Percentiles rank a stretch among this genome's conserved stretches.
phyloP scores from a whole-genome alignment of 2,888 invertebrate genomes.

The Saturnia pavonia region DNA sequence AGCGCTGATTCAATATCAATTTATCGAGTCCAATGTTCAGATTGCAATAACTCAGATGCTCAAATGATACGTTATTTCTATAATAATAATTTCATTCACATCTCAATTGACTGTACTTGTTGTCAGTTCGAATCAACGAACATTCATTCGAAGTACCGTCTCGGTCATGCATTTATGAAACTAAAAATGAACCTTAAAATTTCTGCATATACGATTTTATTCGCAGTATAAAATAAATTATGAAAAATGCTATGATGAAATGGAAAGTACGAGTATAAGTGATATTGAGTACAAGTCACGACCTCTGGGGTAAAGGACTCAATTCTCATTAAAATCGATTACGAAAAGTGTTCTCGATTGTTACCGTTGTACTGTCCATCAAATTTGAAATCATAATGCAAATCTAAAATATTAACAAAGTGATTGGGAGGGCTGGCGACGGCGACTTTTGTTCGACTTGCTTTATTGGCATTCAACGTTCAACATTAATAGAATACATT shows the following conservation, averaged over 20 bases:
- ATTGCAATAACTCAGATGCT: conserved; percentile 37
- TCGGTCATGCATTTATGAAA: conserved; percentile 13
- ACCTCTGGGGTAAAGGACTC: conserved; percentile 14
- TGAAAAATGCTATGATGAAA: conserved; percentile 18
- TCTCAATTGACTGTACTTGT: conserved; percentile 62
- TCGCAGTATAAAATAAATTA: background rate
- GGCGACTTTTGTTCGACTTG: background rate
- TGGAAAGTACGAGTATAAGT: conserved; percentile 10
- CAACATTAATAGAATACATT: background rate
- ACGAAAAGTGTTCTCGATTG: conserved; percentile 47
- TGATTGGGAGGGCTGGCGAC: conserved; percentile 23
- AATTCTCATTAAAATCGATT: conserved; percentile 41
- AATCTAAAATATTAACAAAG: conserved; percentile 27
- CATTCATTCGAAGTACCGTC: conserved; percentile 34
- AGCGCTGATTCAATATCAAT: conserved; percentile 36
- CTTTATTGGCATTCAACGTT: background rate
- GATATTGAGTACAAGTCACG: background rate
- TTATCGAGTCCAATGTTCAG: conserved; percentile 45
- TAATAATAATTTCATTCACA: conserved; percentile 63
- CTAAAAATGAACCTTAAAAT: conserved; percentile 13
- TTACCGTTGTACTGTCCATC: conserved; percentile 40
- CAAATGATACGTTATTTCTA: conserved; percentile 42
- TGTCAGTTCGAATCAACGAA: conserved; percentile 54
- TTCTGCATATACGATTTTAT: conserved; percentile 39
- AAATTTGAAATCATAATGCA: conserved; percentile 22